Base-by-base conservation (phyloP, 2,113 vertebrate species). In the Nycticryphes semicollaris region DNA sequence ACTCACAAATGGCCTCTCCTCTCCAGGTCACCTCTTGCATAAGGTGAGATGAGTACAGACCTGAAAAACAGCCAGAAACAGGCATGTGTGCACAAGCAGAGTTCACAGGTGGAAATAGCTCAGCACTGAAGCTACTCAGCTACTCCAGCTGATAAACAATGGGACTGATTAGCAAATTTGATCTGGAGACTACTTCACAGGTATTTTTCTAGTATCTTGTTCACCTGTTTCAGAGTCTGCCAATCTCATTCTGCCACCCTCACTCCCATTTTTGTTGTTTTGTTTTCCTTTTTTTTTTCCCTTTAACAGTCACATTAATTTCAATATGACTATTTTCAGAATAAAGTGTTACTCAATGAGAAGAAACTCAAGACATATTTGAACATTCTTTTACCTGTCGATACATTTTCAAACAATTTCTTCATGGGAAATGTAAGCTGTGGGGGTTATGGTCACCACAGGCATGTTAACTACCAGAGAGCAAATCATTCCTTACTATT, bases 1-100 rank as follows among this genome's bases (percentile, higher is more conserved):
- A 5, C 12, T 19, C 56, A 30, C 0, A 37, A 37, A 41, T 31
- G 20, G 1, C n/a, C 13, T 31, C 10, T 31, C 10, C n/a, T 54
- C 25, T 87, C 23, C 31, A 33, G n/a, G 24, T 16, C 68, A 30
- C 12, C 33, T 39, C 57, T 48, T 0, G 0, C 30, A 4, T 5
- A 14, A 89, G 13, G 20, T 5, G 8, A 37, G 56, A 35, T 25
- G 31, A 80, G 43, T 2, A 72, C 67, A 39, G 12, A 59, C 30
- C 27, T 24, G 19, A 66, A 4, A 63, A 53, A n/a, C 28, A 68
- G 43, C 31, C 63, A 51, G 3, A 28, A 4, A 0, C 0, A 39
- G 39, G 39, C 39, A 39, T 39, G 39, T 39, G 0, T 10, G 47
- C 27, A 41, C 33, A 14, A 41, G 33, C 24, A n/a, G 35, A n/a